phyloP scores from a whole-genome alignment of 2,113 vertebrate genomes.

The Calcarius ornatus region DNA sequence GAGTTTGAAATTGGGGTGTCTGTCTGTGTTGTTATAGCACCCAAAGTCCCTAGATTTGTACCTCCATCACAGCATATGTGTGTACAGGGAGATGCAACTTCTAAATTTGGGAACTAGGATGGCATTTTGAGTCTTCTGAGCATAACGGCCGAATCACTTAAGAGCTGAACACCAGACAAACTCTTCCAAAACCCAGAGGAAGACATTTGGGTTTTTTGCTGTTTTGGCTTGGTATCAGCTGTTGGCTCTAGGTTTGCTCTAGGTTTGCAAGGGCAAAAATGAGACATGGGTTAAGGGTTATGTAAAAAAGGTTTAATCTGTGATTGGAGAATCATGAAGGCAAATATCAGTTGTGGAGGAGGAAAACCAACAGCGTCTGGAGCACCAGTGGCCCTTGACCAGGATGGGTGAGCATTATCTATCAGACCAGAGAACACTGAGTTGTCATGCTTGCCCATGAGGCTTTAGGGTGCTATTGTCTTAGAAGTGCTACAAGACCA shows the following conservation, averaged over 20 bases:
- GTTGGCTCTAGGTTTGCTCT: not conserved
- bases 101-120: not conserved
- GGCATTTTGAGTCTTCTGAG: not conserved
- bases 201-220: not conserved
- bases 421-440: not conserved
- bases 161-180: not conserved
- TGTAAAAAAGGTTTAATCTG: not conserved
- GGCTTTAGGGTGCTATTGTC: not conserved
- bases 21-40: accelerated
- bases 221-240: not conserved
- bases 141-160: not conserved
- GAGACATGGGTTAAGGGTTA: not conserved
- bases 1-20: not conserved
- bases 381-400: not conserved
- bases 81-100: not conserved
- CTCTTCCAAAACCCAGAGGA: not conserved
- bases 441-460: not conserved
- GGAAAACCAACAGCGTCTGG: not conserved
- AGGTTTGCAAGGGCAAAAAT: not conserved
- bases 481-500: not conserved
- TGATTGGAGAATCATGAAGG: not conserved
- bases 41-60: not conserved
- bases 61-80: accelerated
- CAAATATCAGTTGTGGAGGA: not conserved
- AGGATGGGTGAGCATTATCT: accelerated